Conservation (phyloP, 2,113 vertebrate species). For the Formicarius rufipectus region DNA sequence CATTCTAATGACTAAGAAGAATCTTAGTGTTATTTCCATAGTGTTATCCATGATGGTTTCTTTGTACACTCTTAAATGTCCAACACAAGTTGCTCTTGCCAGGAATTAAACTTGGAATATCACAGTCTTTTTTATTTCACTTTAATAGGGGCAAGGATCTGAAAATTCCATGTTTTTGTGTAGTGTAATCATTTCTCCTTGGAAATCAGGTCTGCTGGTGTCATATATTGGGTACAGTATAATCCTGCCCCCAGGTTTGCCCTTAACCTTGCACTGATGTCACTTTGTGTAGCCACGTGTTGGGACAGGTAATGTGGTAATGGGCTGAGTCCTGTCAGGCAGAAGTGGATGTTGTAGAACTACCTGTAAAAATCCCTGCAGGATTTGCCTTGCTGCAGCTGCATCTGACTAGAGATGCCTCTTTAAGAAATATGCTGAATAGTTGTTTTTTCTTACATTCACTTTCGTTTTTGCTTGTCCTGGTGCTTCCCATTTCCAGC, state of each 20-base stretch:
- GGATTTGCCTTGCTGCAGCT: not conserved
- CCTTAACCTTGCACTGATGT: not conserved
- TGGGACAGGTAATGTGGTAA: not conserved
- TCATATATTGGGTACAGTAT: not conserved
- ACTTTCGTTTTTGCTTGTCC: not conserved
- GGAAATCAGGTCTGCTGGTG: not conserved
- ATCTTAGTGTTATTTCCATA: not conserved
- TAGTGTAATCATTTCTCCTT: not conserved
- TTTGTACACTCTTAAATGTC: not conserved
- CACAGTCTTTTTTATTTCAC: not conserved
- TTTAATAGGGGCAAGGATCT: not conserved
- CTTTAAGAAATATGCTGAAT: slow-evolving; percentile 26
- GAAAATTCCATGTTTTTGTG: rapidly evolving
- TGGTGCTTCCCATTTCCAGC: not conserved
- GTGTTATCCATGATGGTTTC: not conserved
- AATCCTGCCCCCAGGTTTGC: not conserved
- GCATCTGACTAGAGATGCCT: not conserved
- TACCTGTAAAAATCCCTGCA: not conserved
- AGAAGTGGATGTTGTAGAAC: not conserved
- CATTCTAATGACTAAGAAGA: not conserved
- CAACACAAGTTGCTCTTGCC: not conserved
- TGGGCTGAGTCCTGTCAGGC: not conserved
- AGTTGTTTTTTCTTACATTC: not conserved
- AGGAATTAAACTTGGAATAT: not conserved
- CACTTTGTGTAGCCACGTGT: not conserved